A percentile compares a stretch with the other conserved stretches of the same genome.
Conservation (phyloP, 2,113 vertebrate genomes). For the Corynorhinus townsendii region DNA sequence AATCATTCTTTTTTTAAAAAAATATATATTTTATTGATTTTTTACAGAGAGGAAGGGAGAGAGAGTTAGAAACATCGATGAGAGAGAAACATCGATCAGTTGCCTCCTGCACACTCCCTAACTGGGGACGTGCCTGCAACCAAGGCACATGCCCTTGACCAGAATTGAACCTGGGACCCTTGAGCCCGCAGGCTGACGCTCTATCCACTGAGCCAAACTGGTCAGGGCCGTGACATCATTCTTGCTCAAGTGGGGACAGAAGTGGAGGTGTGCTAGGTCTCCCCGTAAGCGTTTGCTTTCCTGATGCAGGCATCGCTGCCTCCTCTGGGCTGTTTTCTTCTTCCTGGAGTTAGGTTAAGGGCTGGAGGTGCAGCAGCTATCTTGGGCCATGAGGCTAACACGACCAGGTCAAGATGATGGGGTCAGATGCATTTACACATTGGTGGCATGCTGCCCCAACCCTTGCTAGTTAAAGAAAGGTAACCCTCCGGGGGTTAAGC, state of each 20-base stretch:
- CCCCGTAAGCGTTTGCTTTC: not conserved
- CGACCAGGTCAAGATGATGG: not conserved
- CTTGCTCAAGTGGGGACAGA: not conserved
- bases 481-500: not conserved
- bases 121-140: no score
- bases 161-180: no score
- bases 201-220: no score
- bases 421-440: not conserved
- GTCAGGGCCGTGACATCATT: not conserved
- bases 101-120: no score
- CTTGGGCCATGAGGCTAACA: not conserved
- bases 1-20: no score
- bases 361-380: not conserved
- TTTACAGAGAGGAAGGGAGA: no score
- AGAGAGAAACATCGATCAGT: no score
- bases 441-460: not conserved
- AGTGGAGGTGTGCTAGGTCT: no score
- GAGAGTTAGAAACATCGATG: no score
- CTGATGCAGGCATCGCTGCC: accelerated
- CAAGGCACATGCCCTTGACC: no score
- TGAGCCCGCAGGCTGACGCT: no score
- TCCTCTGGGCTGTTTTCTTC: not conserved
- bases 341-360: not conserved
- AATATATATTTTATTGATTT: no score
- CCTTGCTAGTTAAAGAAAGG: not conserved